A percentile compares a stretch with the other conserved stretches of the same genome.
These are phyloP conservation scores for Andricus quercusramuli DNA, from an alignment of 2,888 invertebrate genomes.

Conservation along the genomic window DNA sequence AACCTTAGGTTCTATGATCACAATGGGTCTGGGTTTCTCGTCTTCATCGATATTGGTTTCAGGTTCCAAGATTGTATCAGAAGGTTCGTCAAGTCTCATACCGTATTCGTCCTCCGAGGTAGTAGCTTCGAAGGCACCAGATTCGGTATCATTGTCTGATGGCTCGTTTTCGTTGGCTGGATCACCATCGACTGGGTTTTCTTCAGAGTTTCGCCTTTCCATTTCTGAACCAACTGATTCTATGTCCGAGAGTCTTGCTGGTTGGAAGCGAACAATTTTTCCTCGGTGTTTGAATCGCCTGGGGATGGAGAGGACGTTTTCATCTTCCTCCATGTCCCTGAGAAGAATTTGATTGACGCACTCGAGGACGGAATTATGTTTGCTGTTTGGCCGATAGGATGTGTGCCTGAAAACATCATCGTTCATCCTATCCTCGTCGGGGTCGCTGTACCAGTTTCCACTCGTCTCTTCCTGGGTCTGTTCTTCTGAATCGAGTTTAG, in stretches of 20 bases:
- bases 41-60: slow-evolving; percentile 71
- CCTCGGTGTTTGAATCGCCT: slow-evolving; percentile 75
- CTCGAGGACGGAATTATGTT: slow-evolving; percentile 91
- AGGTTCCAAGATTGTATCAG: slow-evolving; percentile 70
- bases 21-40: slow-evolving; percentile 72
- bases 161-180: slow-evolving; percentile 49
- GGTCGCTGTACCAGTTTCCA: slow-evolving; percentile 91
- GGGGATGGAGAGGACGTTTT: slow-evolving; percentile 73
- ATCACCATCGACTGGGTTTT: slow-evolving; percentile 53
- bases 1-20: slow-evolving; percentile 70
- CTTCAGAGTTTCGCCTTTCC: slow-evolving; percentile 75
- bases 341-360: slow-evolving; percentile 92
- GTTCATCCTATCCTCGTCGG: slow-evolving; percentile 86
- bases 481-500: slow-evolving; percentile 65
- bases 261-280: slow-evolving; percentile 74
- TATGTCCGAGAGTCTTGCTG: slow-evolving; percentile 75
- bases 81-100: slow-evolving; percentile 65
- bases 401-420: slow-evolving; percentile 78
- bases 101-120: slow-evolving; percentile 73
- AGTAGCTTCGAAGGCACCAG: slow-evolving; percentile 63
- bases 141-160: slow-evolving; percentile 46
- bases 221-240: slow-evolving; percentile 77
- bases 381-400: slow-evolving; percentile 80
- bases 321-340: slow-evolving; percentile 84
- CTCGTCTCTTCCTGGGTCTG: slow-evolving; percentile 79